Evolutionary conservation across 1,140 invertebrate genomes (phyloP).

Genomic region (Charaxes varanes): DNA sequence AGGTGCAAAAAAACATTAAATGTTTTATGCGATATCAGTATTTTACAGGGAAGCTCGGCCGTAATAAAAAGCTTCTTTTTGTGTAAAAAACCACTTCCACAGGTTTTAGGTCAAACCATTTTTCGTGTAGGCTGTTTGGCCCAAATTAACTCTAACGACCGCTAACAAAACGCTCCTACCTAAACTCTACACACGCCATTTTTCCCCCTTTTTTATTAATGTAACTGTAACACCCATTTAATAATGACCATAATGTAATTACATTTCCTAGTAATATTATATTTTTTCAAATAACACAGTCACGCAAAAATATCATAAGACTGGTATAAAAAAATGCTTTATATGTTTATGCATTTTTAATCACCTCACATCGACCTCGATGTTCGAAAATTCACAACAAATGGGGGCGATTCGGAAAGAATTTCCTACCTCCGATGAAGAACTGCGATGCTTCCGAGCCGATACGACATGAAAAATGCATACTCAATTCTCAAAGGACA

Average conservation of each 20-base stretch:
- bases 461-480: no score
- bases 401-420: no score
- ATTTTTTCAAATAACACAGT: conserved; percentile 8
- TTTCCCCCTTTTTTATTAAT: conserved; percentile 24
- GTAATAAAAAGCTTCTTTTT: no score
- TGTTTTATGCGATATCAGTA: no score
- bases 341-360: background rate
- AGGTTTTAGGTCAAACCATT: conserved; percentile 18
- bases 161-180: conserved; percentile 20
- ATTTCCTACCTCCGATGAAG: no score
- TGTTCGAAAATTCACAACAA: no score
- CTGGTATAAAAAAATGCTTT: background rate
- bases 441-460: no score
- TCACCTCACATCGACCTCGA: no score
- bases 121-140: conserved; percentile 17
- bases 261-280: conserved; percentile 8
- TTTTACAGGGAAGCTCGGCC: no score
- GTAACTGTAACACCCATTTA: conserved; percentile 19
- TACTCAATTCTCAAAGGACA: no score
- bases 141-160: conserved; percentile 33
- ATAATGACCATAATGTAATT: conserved; percentile 7
- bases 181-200: conserved; percentile 13
- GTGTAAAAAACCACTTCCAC: conserved; percentile 16
- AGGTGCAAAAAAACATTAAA: no score
- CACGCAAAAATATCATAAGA: conserved; percentile 16